phyloP scores from a whole-genome alignment of 2,113 vertebrate genomes.

The Uria lomvia region DNA sequence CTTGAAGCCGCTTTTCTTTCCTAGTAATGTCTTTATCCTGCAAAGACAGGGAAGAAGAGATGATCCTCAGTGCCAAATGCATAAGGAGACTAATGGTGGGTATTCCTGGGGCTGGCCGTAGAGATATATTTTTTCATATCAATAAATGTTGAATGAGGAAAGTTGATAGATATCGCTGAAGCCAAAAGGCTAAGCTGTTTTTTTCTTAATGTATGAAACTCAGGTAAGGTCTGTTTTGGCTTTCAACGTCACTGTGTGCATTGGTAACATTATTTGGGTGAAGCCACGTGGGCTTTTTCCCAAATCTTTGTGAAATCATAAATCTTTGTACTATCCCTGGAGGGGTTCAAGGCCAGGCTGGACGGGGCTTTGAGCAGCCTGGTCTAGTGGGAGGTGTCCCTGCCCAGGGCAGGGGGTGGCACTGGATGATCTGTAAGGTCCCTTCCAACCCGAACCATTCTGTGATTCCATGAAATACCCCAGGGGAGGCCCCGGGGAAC shows the following conservation, averaged over 20 bases:
- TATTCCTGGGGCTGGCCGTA: background rate
- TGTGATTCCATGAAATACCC: background rate
- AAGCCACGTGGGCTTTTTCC: fast-evolving
- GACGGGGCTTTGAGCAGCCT: background rate
- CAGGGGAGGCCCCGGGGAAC: background rate
- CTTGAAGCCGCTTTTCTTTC: background rate
- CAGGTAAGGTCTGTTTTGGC: background rate
- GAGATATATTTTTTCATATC: background rate
- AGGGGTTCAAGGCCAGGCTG: background rate
- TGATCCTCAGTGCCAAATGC: background rate
- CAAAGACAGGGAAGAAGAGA: background rate
- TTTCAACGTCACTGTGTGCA: fast-evolving
- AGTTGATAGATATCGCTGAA: background rate
- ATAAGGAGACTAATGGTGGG: background rate
- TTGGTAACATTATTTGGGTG: fast-evolving
- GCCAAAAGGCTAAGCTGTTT: background rate
- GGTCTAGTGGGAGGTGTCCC: background rate
- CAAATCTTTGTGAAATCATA: too few relatives aligned
- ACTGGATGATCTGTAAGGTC: background rate
- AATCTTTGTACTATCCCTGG: background rate
- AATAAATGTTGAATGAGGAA: background rate
- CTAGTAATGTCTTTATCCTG: background rate
- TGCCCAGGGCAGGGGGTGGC: too few relatives aligned
- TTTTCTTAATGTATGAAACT: fast-evolving
- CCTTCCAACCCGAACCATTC: background rate